Conservation (phyloP, 2,113 vertebrate genomes). For the Toxotes jaculatrix region DNA sequence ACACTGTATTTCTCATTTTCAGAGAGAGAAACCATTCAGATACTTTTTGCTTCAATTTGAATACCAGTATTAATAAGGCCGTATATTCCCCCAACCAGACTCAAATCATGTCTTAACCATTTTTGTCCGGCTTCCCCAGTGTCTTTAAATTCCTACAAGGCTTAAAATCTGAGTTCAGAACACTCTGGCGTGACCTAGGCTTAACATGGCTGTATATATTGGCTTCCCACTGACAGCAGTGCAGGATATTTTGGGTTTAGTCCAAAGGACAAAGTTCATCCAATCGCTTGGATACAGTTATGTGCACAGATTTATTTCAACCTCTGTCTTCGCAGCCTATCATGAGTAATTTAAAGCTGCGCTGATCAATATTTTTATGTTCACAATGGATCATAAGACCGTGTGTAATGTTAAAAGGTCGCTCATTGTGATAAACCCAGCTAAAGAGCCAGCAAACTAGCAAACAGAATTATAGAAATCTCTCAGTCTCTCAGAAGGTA, state of each 20-base stretch:
- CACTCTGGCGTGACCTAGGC: background rate
- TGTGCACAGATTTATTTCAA: background rate
- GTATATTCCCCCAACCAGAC: background rate
- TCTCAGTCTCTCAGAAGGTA: background rate
- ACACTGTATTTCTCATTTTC: constrained; percentile 4
- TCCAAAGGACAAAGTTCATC: background rate
- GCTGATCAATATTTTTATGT: background rate
- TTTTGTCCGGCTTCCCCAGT: background rate
- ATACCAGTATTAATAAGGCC: background rate
- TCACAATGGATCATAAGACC: background rate
- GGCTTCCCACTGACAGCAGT: constrained; percentile 10
- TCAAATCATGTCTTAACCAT: background rate
- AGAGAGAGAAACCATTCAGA: background rate
- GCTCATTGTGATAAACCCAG: no score
- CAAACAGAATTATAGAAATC: background rate
- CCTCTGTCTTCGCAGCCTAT: background rate
- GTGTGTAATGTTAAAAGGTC: background rate
- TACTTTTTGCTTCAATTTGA: background rate
- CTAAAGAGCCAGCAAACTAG: no score
- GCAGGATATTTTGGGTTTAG: background rate
- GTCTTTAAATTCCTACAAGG: constrained; percentile 9
- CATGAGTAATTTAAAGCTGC: background rate
- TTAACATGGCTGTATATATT: background rate
- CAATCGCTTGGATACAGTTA: background rate
- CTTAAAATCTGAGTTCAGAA: constrained; percentile 21